Percentiles rank a stretch among this genome's conserved stretches.
Conservation (phyloP, 2,888 invertebrate species). For the Scaptomyza flava region DNA sequence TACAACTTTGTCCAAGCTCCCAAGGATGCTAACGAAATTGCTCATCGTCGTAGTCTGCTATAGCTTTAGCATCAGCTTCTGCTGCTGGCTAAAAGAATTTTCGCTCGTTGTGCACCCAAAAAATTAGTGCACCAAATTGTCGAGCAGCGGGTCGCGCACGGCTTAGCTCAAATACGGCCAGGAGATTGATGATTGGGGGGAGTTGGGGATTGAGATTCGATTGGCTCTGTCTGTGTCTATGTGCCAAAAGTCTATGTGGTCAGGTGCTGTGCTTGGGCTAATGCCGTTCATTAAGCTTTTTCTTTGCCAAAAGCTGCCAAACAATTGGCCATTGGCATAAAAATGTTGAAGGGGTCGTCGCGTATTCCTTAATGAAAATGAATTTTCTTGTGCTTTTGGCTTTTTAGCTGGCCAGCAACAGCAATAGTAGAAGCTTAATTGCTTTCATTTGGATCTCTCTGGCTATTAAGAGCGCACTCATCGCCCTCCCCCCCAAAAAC, state of each 20-base stretch:
- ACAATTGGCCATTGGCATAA: slow-evolving; percentile 44
- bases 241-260: slow-evolving; percentile 23
- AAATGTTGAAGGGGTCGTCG: slow-evolving; percentile 16
- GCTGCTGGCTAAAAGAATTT: slow-evolving; percentile 27
- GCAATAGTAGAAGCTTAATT: slow-evolving; percentile 57
- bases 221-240: slow-evolving; percentile 18
- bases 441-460: slow-evolving; percentile 68
- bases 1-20: slow-evolving; percentile 72
- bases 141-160: slow-evolving; percentile 61
- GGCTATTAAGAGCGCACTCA: slow-evolving; percentile 23
- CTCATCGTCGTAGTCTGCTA: slow-evolving; percentile 15
- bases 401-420: slow-evolving; percentile 19
- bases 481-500: slow-evolving; percentile 9
- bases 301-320: slow-evolving; percentile 34
- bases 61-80: slow-evolving; percentile 11
- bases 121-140: slow-evolving; percentile 70
- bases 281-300: slow-evolving; percentile 68
- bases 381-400: slow-evolving; percentile 54
- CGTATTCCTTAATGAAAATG: slow-evolving; percentile 64
- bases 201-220: slow-evolving; percentile 6
- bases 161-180: slow-evolving; percentile 35
- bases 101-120: slow-evolving; percentile 52
- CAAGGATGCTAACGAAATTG: slow-evolving; percentile 70
- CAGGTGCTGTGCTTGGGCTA: slow-evolving; percentile 42
- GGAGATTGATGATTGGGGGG: background rate